Evolutionary conservation across 2,113 vertebrate genomes (phyloP).

Genomic region (Spermophilus dauricus): DNA sequence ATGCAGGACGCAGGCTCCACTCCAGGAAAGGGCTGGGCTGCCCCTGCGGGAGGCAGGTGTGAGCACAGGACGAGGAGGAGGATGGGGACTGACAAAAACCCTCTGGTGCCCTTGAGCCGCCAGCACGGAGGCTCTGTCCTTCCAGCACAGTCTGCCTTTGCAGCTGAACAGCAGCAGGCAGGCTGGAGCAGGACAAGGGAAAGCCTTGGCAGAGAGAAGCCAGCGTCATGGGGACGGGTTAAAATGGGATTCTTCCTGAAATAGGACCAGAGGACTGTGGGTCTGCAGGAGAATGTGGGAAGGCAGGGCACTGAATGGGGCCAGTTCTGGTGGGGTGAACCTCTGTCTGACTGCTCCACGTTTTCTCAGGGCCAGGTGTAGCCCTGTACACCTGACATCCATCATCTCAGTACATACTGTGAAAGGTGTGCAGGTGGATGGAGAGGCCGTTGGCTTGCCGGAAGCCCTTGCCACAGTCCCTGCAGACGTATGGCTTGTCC

Average conservation of each 20-base stretch:
- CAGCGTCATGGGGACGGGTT: background rate
- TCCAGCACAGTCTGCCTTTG: slow-evolving; percentile 30
- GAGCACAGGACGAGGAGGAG: background rate
- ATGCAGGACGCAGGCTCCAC: accelerated
- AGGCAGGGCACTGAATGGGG: background rate
- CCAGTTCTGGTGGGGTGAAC: background rate
- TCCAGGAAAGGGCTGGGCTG: background rate
- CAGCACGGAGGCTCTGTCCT: background rate
- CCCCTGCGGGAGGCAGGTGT: background rate
- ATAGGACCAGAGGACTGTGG: background rate
- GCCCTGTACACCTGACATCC: background rate
- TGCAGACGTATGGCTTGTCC: slow-evolving; percentile 94
- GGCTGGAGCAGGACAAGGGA: slow-evolving; percentile 33
- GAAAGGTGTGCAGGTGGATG: slow-evolving; percentile 93
- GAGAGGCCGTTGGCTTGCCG: slow-evolving; percentile 95
- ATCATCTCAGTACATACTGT: slow-evolving; percentile 88
- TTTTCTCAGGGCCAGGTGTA: background rate
- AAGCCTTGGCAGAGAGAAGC: background rate
- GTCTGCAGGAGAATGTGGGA: background rate
- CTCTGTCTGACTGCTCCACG: accelerated
- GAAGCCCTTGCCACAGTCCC: slow-evolving; percentile 95
- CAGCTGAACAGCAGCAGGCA: background rate
- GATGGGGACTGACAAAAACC: background rate
- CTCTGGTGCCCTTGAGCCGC: background rate
- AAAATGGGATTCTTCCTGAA: background rate